These are phyloP conservation scores for Psettodes erumei DNA, from an alignment of 2,113 vertebrate species.

Conservation along the genomic window DNA sequence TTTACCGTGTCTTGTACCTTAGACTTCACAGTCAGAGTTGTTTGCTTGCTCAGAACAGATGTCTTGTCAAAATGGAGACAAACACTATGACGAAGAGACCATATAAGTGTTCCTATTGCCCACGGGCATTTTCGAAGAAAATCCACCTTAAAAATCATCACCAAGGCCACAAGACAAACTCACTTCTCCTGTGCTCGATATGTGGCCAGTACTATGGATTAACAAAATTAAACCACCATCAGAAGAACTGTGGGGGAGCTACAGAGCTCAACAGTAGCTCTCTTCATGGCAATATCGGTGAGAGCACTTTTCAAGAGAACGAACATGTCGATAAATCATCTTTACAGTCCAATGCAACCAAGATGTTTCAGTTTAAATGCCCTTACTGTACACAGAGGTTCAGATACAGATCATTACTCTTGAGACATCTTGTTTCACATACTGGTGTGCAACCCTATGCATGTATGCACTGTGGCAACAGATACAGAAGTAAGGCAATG, in stretches of 20 bases:
- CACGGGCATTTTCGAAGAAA: slow-evolving; percentile 64
- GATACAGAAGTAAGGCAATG: slow-evolving; percentile 51
- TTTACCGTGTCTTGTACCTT: slow-evolving; percentile 62
- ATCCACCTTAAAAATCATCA: slow-evolving; percentile 67
- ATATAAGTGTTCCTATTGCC: slow-evolving; percentile 72
- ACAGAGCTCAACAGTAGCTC: neutral
- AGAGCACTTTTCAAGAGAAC: slow-evolving; percentile 9
- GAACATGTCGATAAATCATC: neutral
- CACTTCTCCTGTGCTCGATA: slow-evolving; percentile 67
- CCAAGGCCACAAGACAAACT: slow-evolving; percentile 68
- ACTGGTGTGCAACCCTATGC: slow-evolving; percentile 63
- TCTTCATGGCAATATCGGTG: neutral
- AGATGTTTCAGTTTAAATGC: slow-evolving; percentile 64
- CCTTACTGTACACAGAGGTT: slow-evolving; percentile 76
- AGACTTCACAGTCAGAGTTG: slow-evolving; percentile 72
- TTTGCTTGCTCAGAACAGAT: neutral
- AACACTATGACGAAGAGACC: neutral
- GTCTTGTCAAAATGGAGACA: neutral
- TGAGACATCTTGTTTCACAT: slow-evolving; percentile 76
- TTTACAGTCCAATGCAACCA: slow-evolving; percentile 29
- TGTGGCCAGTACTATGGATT: slow-evolving; percentile 78
- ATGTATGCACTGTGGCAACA: slow-evolving; percentile 75
- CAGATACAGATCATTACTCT: slow-evolving; percentile 66
- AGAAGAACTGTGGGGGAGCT: slow-evolving; percentile 21
- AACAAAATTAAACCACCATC: slow-evolving; percentile 66